Conservation (phyloP, 2,888 invertebrate genomes). For the Conus canariensis region DNA sequence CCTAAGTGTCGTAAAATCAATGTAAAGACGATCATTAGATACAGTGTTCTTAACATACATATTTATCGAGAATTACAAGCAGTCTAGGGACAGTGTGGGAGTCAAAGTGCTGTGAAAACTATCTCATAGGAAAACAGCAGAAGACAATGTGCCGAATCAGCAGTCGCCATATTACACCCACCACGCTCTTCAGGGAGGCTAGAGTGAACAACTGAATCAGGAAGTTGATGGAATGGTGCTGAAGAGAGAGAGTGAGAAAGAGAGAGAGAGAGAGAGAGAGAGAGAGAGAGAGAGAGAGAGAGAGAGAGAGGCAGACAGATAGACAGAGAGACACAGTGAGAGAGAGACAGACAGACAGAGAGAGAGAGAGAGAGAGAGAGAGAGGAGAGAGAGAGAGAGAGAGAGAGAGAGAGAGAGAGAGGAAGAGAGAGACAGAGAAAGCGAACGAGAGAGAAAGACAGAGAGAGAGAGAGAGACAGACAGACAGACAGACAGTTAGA, state of each 20-base stretch:
- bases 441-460: not conserved
- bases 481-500: not conserved
- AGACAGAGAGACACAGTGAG: not conserved
- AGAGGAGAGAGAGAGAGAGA: not conserved
- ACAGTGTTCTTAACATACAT: too few species aligned
- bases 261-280: constrained; percentile 8
- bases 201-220: too few species aligned
- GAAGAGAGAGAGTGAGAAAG: not conserved
- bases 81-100: too few species aligned
- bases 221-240: too few species aligned
- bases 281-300: not conserved
- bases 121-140: too few species aligned
- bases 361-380: not conserved
- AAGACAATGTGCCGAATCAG: too few species aligned
- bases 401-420: constrained; percentile 3
- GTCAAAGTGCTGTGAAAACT: too few species aligned
- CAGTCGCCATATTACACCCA: too few species aligned
- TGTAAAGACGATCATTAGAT: too few species aligned
- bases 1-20: too few species aligned
- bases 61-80: too few species aligned
- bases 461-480: constrained; percentile 16
- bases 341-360: not conserved
- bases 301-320: not conserved
- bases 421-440: constrained; percentile 27
- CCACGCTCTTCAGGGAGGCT: too few species aligned